phyloP scores from a whole-genome alignment of 2,113 vertebrate species.

The Thamnaconus septentrionalis region DNA sequence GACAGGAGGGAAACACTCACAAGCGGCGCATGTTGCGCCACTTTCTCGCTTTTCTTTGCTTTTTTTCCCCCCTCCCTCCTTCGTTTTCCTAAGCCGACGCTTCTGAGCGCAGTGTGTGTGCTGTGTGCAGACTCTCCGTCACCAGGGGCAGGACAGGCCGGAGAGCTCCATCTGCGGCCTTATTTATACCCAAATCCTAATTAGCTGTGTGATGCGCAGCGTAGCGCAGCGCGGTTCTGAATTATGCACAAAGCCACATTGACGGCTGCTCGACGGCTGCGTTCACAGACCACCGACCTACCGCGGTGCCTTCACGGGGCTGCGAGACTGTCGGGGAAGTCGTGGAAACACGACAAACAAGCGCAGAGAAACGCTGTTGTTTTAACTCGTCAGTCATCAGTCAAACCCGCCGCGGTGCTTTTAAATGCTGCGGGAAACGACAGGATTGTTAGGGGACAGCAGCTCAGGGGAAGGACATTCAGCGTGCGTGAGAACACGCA shows the following conservation, averaged over 20 bases:
- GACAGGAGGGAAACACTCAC: too few relatives aligned
- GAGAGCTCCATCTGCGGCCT: slow-evolving; percentile 49
- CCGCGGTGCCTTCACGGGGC: slow-evolving; percentile 32
- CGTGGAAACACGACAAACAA: neutral
- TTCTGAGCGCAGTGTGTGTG: too few relatives aligned
- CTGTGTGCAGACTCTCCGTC: slow-evolving; percentile 17
- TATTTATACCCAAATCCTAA: slow-evolving; percentile 45
- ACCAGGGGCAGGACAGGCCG: slow-evolving; percentile 24
- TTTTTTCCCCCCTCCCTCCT: neutral
- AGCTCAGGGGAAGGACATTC: too few relatives aligned
- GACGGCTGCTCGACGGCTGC: neutral
- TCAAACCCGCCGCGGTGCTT: slow-evolving; percentile 25
- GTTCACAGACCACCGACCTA: neutral
- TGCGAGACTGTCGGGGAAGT: too few relatives aligned
- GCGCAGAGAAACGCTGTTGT: neutral
- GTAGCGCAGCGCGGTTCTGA: slow-evolving; percentile 19
- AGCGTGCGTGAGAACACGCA: too few relatives aligned
- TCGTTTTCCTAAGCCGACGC: too few relatives aligned
- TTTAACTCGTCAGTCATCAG: neutral
- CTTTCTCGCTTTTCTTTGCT: slow-evolving; percentile 5
- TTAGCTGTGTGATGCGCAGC: slow-evolving; percentile 44
- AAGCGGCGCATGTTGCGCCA: slow-evolving; percentile 1
- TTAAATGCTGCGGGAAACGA: slow-evolving; percentile 9
- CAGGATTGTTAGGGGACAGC: neutral
- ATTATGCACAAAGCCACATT: slow-evolving; percentile 4